Percentiles rank a stretch among this genome's conserved stretches.
phyloP scores from a whole-genome alignment of 2,888 invertebrate species.

The Miltochrista miniata region DNA sequence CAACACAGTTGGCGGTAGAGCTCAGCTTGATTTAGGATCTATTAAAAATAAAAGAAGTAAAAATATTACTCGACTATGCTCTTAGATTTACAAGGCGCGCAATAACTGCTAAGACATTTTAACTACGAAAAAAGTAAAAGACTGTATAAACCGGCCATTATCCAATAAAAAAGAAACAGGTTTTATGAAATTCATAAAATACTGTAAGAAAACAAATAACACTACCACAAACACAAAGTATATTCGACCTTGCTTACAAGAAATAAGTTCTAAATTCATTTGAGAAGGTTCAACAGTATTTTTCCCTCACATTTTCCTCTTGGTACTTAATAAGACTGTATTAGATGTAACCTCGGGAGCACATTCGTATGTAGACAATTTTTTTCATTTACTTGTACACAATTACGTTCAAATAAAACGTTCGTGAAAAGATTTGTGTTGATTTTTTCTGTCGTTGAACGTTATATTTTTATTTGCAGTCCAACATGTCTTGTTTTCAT shows the following conservation, averaged over 20 bases:
- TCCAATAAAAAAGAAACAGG: conserved; percentile 4
- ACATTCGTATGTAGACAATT: background rate
- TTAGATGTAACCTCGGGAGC: conserved; percentile 4
- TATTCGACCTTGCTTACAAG: background rate
- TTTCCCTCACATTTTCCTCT: background rate
- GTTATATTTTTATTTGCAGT: background rate
- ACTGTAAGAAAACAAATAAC: background rate
- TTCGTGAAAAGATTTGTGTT: background rate
- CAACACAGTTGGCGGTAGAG: no score
- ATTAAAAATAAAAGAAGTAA: background rate
- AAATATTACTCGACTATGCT: background rate
- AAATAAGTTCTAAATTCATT: background rate
- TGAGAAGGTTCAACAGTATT: background rate
- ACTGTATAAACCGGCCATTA: conserved; percentile 4
- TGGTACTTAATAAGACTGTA: conserved; percentile 10
- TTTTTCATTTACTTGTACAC: conserved; percentile 4
- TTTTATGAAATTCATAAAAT: conserved; percentile 10
- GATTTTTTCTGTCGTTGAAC: background rate
- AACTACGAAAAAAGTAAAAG: background rate
- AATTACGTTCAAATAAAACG: background rate
- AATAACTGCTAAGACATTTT: background rate
- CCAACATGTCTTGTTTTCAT: background rate
- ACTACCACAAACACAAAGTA: background rate
- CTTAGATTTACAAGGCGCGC: background rate
- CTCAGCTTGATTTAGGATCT: no score